Percentiles rank a stretch among this genome's conserved stretches.
phyloP scores from a whole-genome alignment of 2,797 vertebrate species.

The Cetoscarus ocellatus region DNA sequence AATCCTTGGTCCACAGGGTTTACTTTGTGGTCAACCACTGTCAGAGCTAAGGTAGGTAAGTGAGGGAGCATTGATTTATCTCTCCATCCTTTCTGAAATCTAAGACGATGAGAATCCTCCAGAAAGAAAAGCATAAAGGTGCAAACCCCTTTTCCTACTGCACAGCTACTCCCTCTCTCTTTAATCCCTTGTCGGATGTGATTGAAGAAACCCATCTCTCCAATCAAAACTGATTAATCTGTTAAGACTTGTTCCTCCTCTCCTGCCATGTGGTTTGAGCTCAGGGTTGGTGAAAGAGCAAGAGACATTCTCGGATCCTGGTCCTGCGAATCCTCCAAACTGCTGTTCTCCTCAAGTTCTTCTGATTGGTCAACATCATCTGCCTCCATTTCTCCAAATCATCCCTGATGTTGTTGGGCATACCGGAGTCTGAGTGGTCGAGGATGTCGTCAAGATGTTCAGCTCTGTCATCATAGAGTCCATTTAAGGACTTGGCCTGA shows the following conservation, averaged over 20 bases:
- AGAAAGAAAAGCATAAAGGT: slow-evolving; percentile 36
- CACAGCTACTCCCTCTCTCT: slow-evolving; percentile 36
- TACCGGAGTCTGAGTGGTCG: slow-evolving; percentile 53
- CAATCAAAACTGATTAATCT: slow-evolving; percentile 61
- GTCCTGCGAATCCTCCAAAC: slow-evolving; percentile 71
- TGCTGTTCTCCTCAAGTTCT: slow-evolving; percentile 73
- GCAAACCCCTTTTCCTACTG: slow-evolving; percentile 24
- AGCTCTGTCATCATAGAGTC: slow-evolving; percentile 73
- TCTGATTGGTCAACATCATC: slow-evolving; percentile 72
- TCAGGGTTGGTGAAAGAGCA: slow-evolving; percentile 71
- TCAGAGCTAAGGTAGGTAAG: slow-evolving; percentile 43
- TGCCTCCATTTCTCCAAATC: slow-evolving; percentile 56
- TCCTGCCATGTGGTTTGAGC: slow-evolving; percentile 51
- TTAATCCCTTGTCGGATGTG: slow-evolving; percentile 29
- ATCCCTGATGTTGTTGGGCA: slow-evolving; percentile 50
- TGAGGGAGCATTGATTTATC: slow-evolving; percentile 30
- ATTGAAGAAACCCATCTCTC: slow-evolving; percentile 37
- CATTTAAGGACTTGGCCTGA: slow-evolving; percentile 77
- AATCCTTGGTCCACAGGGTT: slow-evolving; percentile 45
- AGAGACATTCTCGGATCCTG: slow-evolving; percentile 70
- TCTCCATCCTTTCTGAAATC: slow-evolving; percentile 4
- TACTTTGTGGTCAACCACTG: slow-evolving; percentile 32
- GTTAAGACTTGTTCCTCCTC: slow-evolving; percentile 68
- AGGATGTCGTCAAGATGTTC: slow-evolving; percentile 52
- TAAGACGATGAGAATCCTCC: slow-evolving; percentile 19